These are phyloP conservation scores for Ennomos erosarius DNA, from an alignment of 2,888 invertebrate species.

Conservation along the genomic window DNA sequence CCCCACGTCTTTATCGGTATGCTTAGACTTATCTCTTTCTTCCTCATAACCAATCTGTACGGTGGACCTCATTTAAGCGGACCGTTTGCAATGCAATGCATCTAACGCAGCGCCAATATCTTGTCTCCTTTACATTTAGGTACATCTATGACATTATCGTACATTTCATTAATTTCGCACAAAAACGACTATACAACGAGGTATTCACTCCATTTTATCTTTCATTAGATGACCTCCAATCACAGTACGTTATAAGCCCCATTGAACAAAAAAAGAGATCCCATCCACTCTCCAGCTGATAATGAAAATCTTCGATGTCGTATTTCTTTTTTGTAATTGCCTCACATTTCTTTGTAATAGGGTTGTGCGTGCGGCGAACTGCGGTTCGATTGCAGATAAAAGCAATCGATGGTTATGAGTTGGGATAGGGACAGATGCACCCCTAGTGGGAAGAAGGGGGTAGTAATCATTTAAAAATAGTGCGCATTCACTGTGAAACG, in stretches of 20 bases:
- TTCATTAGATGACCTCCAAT: slow-evolving; percentile 25
- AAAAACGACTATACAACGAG: not conserved
- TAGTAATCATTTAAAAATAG: slow-evolving; percentile 76
- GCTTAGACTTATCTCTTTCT: too few species aligned
- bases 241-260: slow-evolving; percentile 50
- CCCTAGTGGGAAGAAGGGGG: slow-evolving; percentile 39
- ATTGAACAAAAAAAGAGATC: slow-evolving; percentile 50
- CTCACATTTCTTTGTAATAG: slow-evolving; percentile 70
- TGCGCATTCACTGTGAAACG: slow-evolving; percentile 75
- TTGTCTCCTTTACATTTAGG: too few species aligned
- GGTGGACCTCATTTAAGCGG: too few species aligned
- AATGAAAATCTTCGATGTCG: slow-evolving; percentile 72
- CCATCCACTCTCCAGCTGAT: slow-evolving; percentile 51
- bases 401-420: slow-evolving; percentile 78
- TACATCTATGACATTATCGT: too few species aligned
- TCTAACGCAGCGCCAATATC: too few species aligned
- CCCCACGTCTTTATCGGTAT: too few species aligned
- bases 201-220: slow-evolving; percentile 14
- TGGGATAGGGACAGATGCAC: slow-evolving; percentile 42
- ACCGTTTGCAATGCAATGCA: too few species aligned
- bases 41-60: too few species aligned
- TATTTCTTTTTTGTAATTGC: slow-evolving; percentile 75
- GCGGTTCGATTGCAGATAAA: slow-evolving; percentile 62
- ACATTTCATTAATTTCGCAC: too few species aligned
- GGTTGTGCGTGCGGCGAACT: slow-evolving; percentile 65